Evolutionary conservation across 2,888 invertebrate species (phyloP), one percentile per base, ranked within the genome.

Genomic region (Yponomeuta sedellus): DNA sequence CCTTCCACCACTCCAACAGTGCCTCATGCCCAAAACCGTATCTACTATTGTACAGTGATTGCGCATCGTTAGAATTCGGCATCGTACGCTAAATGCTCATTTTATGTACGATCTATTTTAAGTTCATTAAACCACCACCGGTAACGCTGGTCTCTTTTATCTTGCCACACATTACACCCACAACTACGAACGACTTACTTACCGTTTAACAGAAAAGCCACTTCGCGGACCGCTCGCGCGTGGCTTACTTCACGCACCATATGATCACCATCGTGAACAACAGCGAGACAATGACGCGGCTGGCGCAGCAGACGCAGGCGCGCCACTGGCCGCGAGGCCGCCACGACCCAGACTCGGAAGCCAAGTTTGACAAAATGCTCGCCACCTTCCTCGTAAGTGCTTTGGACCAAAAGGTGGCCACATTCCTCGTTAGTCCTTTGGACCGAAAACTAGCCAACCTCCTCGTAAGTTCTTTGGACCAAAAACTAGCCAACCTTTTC

Each of bases 241-340:
- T 95, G 61, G 95, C 94, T 66, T 97, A 95, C 87, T 99, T 97
- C 83, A 97, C 98, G 0, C 97, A 97, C 80, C 97, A 97, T 85
- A 97, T 98, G 94, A 98, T 98, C 73, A 97, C 98, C 0, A 96
- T 98, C 68, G 96, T 98, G 56, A 99, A 99, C 90, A 99, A 99
- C 89, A 97, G 98, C 80, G 93, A 97, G 75, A 96, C 97, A 81
- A 96, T 99, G 90, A 94, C 95, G 67, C 97, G 98, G 73, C 92
- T 98, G 71, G 96, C 98, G 66, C 94, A 94, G 74, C 96, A 96
- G 85, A 94, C 97, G 87, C 96, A 96, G 81, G 93, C 39, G 94
- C 73, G 89, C 94, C 97, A 96, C 86, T 96, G 96, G 95, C 94
- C 95, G 61, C 92, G 93, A 69, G 93, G 88, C 10, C 82, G 90